A percentile compares a stretch with the other conserved stretches of the same genome.
phyloP scores from a whole-genome alignment of 2,888 invertebrate genomes.

The Pogonocherus hispidulus region DNA sequence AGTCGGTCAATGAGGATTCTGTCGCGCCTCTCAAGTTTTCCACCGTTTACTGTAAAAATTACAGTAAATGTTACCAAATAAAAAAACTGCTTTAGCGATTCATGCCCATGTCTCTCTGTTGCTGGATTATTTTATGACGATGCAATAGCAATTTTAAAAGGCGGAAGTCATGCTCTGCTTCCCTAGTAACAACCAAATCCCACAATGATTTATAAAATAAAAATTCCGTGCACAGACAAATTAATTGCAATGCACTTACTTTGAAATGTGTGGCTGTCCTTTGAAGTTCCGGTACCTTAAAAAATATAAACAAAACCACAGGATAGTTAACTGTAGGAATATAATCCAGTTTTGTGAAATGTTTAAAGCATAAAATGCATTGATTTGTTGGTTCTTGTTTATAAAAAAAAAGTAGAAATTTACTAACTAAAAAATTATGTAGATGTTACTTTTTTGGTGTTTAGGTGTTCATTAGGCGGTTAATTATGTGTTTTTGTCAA shows the following conservation, averaged over 20 bases:
- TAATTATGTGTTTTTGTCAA: no score
- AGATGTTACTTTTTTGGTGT: no score
- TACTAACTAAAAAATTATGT: no score
- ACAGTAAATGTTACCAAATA: background rate
- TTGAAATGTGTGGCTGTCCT: background rate
- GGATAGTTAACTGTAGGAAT: no score
- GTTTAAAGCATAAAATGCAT: no score
- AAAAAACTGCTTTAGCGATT: background rate
- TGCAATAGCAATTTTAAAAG: conserved; percentile 25
- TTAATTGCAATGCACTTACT: background rate
- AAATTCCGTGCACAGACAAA: conserved; percentile 7
- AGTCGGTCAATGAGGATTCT: background rate
- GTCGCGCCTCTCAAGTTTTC: background rate
- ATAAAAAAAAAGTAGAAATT: no score
- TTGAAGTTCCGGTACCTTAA: no score
- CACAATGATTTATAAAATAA: conserved; percentile 6
- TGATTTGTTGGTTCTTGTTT: no score
- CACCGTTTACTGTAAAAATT: conserved; percentile 1
- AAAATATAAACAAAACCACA: no score
- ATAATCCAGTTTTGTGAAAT: no score
- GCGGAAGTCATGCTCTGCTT: conserved; percentile 51
- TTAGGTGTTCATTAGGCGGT: no score
- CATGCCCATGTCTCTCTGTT: conserved; percentile 5
- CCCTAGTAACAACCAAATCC: conserved; percentile 31
- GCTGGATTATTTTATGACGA: conserved; percentile 7